Conservation (phyloP, 2,797 vertebrate species). For the Pantherophis alleghaniensis region DNA sequence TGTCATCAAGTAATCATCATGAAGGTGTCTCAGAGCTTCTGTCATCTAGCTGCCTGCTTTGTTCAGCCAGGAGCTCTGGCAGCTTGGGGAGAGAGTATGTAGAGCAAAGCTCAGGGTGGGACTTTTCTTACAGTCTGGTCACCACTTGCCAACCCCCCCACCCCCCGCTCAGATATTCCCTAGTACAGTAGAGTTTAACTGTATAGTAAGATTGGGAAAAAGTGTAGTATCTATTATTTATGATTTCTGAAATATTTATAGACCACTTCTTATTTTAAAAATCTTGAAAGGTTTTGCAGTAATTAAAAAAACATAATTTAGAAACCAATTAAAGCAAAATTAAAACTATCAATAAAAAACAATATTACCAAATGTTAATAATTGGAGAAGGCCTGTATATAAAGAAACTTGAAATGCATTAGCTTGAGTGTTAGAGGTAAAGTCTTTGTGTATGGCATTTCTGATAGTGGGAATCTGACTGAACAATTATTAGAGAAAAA, state of each 20-base stretch:
- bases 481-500: neutral
- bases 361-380: neutral
- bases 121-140: conserved; percentile 17
- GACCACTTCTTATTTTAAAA: neutral
- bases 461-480: neutral
- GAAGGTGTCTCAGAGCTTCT: conserved; percentile 42
- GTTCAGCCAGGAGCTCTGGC: conserved; percentile 22
- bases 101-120: neutral
- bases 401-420: neutral
- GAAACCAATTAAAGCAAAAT: neutral
- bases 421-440: neutral
- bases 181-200: neutral
- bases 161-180: neutral
- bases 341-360: neutral
- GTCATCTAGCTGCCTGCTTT: conserved; percentile 21
- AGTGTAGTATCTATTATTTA: neutral
- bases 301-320: neutral
- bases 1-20: conserved; percentile 35
- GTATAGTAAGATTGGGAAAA: neutral
- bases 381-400: neutral
- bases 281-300: neutral
- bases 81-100: neutral
- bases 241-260: neutral
- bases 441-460: neutral
- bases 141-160: neutral